These are phyloP conservation scores for Meda fulgida DNA, from an alignment of 2,797 vertebrate species.

Conservation along the genomic window DNA sequence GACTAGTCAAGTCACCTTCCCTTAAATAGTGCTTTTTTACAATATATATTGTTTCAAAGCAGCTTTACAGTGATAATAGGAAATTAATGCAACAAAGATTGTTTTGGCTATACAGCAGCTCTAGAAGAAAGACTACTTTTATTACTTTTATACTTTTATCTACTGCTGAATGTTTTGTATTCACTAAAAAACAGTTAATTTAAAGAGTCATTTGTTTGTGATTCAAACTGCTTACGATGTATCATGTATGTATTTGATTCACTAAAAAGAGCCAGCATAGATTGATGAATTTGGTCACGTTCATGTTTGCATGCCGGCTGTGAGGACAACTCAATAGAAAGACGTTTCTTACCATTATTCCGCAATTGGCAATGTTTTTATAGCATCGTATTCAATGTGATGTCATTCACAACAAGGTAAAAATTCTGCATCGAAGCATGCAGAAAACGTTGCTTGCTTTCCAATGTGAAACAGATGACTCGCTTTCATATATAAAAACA, in stretches of 20 bases:
- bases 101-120: too few relatives aligned
- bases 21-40: too few relatives aligned
- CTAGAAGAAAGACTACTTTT: not conserved
- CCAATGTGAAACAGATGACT: constrained; percentile 3
- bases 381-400: not conserved
- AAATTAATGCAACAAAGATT: too few relatives aligned
- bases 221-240: not conserved
- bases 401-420: not conserved
- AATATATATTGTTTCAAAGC: too few relatives aligned
- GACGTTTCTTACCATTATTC: not conserved
- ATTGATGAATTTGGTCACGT: not conserved
- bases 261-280: not conserved
- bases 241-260: not conserved
- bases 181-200: not conserved
- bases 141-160: too few relatives aligned
- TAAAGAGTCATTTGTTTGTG: not conserved
- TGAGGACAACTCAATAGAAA: not conserved
- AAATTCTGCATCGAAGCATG: not conserved
- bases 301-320: not conserved
- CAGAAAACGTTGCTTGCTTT: not conserved
- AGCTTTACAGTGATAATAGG: too few relatives aligned
- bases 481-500: not conserved
- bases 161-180: not conserved
- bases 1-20: too few relatives aligned
- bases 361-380: not conserved